Evolutionary conservation across 2,113 vertebrate genomes (phyloP), one percentile per base, ranked within the genome.

Genomic region (Pseudorasbora parva): DNA sequence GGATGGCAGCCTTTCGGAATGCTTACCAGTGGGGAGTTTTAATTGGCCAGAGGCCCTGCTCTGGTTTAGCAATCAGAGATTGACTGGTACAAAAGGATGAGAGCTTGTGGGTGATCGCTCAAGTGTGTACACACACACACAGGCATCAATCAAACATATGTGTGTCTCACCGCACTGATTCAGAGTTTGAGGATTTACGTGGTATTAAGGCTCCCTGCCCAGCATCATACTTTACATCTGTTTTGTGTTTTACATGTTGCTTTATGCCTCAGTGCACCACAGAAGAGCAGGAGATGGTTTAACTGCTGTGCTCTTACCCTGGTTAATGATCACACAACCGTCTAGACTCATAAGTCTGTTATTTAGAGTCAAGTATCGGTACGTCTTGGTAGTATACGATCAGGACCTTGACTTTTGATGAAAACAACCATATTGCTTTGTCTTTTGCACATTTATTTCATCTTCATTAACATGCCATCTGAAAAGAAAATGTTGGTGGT

Each of bases 1-100:
- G 92, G 93, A 92, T 94, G 94, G 93, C 92, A 90, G 92, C 90
- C 60, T 93, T 92, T 89, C 91, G 93, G 94, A 94, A 95, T 93
- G 91, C 92, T 93, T 89, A 91, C 92, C 92, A 93, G 91, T 90
- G 89, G 91, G 88, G 91, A 91, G 90, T 93, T 94, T 93, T 93
- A 93, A 94, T 93, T 94, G 92, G 91, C 91, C 84, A 75, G 88
- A 90, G 89, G 87, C 92, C 90, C 92, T 77, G 82, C 90, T 81
- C 91, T 93, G 91, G 89, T 93, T 93, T 93, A 86, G 89, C 87
- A 90, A 92, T 93, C 91, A 90, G 90, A 89, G 87, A 82, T 86
- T 88, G 87, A 89, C 83, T 82, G 81, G 86, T 91, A 89, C 79
- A 81, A 74, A 74, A 80, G 59, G 75, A 62, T 66, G 60, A 87